phyloP scores from a whole-genome alignment of 92 coral and sea anemone species.

The Epizoanthus stellaris region DNA sequence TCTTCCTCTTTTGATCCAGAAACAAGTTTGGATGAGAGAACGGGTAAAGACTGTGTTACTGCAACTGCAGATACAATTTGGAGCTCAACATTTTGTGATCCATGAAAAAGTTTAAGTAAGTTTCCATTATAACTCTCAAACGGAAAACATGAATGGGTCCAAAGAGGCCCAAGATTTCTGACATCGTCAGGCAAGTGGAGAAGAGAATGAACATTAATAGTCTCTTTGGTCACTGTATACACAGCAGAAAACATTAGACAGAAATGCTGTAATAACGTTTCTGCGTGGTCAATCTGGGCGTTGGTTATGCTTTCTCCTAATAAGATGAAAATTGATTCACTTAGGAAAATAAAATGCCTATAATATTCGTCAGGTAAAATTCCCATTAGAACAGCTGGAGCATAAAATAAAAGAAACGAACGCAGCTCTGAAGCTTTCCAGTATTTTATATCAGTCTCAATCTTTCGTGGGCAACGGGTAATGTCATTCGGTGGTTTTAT shows the following conservation, averaged over 20 bases:
- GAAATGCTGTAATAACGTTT: slow-evolving; percentile 40
- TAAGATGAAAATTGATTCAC: slow-evolving; percentile 39
- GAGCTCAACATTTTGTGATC: slow-evolving; percentile 21
- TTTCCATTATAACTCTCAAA: slow-evolving; percentile 40
- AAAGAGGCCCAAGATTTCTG: slow-evolving; percentile 17
- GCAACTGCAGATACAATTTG: slow-evolving; percentile 24
- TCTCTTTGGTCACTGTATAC: slow-evolving; percentile 2
- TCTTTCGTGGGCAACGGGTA: slow-evolving; percentile 55
- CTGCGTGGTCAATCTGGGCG: slow-evolving; percentile 31
- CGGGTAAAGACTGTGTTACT: slow-evolving; percentile 7
- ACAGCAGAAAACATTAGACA: slow-evolving; percentile 30
- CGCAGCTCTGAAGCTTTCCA: slow-evolving; percentile 67
- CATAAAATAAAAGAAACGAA: slow-evolving; percentile 46
- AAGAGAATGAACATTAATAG: slow-evolving; percentile 33
- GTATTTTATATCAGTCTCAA: slow-evolving; percentile 50
- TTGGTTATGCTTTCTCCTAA: neutral
- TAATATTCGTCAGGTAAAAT: slow-evolving; percentile 33
- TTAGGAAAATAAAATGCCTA: slow-evolving; percentile 31
- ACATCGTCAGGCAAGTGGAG: slow-evolving; percentile 31
- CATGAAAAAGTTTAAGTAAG: slow-evolving; percentile 19
- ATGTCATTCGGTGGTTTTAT: slow-evolving; percentile 63
- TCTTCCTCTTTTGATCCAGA: neutral
- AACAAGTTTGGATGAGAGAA: neutral
- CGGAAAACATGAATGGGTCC: slow-evolving; percentile 1
- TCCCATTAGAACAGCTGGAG: slow-evolving; percentile 5